phyloP scores from a whole-genome alignment of 2,888 invertebrate genomes.

The Nowickia ferox region DNA sequence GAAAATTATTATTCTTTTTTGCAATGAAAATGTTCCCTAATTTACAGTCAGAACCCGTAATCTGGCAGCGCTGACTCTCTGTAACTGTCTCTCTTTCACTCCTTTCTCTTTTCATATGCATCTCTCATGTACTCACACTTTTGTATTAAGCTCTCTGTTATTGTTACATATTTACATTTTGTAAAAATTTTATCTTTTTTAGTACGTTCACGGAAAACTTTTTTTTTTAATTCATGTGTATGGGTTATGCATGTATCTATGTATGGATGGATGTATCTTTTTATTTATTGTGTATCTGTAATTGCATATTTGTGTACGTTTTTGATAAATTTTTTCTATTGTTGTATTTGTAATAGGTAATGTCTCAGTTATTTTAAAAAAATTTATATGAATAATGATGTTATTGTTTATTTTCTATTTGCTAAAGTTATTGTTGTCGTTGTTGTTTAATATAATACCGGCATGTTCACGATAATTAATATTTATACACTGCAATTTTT shows the following conservation, averaged over 20 bases:
- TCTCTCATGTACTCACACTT: neutral
- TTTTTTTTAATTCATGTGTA: conserved; percentile 21
- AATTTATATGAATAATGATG: conserved; percentile 7
- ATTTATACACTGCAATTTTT: conserved; percentile 63
- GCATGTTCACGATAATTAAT: conserved; percentile 67
- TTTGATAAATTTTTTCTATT: conserved; percentile 5
- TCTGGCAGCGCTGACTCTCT: neutral
- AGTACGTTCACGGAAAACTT: conserved; percentile 68
- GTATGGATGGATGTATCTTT: neutral
- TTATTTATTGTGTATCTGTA: conserved; percentile 2
- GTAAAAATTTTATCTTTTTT: conserved; percentile 10
- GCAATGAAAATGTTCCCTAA: too few species aligned
- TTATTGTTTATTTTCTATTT: conserved; percentile 32
- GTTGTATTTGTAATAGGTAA: conserved; percentile 39
- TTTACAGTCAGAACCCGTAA: too few species aligned
- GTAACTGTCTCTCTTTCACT: neutral
- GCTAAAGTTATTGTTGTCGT: conserved; percentile 21
- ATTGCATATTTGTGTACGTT: conserved; percentile 10
- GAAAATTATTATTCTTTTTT: too few species aligned
- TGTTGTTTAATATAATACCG: conserved; percentile 61
- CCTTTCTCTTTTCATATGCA: neutral
- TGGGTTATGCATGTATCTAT: neutral
- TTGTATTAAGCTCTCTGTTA: conserved; percentile 49
- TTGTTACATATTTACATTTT: conserved; percentile 45
- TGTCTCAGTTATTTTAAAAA: conserved; percentile 32